These are phyloP conservation scores for Etheostoma perlongum DNA, from an alignment of 2,797 vertebrate species.

Conservation along the genomic window DNA sequence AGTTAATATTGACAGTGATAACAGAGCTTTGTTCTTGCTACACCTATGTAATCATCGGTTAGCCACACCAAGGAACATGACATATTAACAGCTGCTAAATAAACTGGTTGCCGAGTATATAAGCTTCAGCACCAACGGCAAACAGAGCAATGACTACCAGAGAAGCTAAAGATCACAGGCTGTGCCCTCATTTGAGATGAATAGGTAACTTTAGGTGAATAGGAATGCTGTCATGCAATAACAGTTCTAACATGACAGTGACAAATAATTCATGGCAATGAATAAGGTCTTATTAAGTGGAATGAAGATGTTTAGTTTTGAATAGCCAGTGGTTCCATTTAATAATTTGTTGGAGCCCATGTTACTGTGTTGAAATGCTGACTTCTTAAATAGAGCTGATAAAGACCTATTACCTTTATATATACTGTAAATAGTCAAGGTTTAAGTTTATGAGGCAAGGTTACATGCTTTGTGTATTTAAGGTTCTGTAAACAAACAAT, in stretches of 20 bases:
- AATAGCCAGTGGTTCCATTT: neutral
- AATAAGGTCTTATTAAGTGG: neutral
- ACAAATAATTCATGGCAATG: neutral
- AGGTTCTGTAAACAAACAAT: neutral
- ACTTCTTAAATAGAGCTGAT: neutral
- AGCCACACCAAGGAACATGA: neutral
- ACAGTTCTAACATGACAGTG: neutral
- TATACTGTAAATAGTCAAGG: no score
- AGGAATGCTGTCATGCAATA: neutral
- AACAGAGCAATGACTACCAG: conserved; percentile 35
- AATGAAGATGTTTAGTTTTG: neutral
- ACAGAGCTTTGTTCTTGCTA: conserved; percentile 41
- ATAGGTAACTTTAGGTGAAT: conserved; percentile 10
- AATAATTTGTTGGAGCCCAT: neutral
- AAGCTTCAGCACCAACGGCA: conserved; percentile 26
- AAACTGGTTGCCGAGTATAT: conserved; percentile 29
- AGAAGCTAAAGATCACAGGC: conserved; percentile 21
- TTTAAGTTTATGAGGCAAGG: neutral
- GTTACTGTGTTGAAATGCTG: neutral
- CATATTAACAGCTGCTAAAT: conserved; percentile 32
- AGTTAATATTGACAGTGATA: conserved; percentile 70
- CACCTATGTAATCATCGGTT: conserved; percentile 25
- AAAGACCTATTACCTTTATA: neutral
- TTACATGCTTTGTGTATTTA: neutral
- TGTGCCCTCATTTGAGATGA: neutral